phyloP scores from a whole-genome alignment of 2,797 vertebrate species.

The Syndactyla subalaris region DNA sequence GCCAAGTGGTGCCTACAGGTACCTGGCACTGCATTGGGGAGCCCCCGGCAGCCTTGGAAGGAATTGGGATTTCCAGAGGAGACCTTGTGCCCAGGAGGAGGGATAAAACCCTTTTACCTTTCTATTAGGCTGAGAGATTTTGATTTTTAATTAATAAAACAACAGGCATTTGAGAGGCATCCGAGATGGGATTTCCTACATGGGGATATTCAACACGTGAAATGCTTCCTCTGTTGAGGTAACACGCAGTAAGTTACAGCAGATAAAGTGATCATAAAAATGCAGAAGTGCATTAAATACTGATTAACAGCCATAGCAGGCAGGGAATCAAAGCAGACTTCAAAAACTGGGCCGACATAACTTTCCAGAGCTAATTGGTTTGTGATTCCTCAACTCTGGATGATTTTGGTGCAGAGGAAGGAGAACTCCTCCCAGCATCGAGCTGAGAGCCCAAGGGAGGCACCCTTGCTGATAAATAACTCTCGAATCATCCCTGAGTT shows the following conservation, averaged over 20 bases:
- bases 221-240: not conserved
- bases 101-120: not conserved
- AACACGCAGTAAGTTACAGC: not conserved
- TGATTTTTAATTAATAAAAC: not conserved
- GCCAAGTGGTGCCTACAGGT: not conserved
- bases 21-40: fast-evolving
- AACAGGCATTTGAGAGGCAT: not conserved
- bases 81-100: fast-evolving
- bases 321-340: slow-evolving; percentile 10
- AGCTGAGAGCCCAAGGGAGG: not conserved
- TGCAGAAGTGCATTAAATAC: not conserved
- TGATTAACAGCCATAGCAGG: not conserved
- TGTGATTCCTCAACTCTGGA: not conserved
- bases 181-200: not conserved
- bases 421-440: not conserved
- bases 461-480: fast-evolving
- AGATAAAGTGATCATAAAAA: not conserved
- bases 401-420: not conserved
- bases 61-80: not conserved
- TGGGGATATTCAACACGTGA: fast-evolving
- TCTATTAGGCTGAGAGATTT: not conserved
- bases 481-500: not conserved
- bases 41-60: not conserved
- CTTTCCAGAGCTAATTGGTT: not conserved
- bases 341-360: not conserved